Percentiles rank a stretch among this genome's conserved stretches.
Evolutionary conservation across 2,888 invertebrate species (phyloP).

Genomic region (Cataglyphis albicans): DNA sequence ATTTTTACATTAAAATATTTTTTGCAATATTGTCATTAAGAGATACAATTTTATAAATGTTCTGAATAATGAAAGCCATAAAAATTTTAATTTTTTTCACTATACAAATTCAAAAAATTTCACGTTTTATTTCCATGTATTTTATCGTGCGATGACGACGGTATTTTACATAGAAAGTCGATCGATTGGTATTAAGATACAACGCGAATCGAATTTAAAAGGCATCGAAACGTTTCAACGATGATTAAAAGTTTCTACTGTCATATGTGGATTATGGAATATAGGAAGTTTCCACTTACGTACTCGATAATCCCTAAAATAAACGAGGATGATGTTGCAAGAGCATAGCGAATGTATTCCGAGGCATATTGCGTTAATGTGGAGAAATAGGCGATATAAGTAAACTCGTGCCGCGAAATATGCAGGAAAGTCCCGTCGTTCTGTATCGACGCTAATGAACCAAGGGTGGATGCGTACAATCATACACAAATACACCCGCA

Average conservation of each 20-base stretch:
- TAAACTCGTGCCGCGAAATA: conserved; percentile 25
- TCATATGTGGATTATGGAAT: conserved; percentile 76
- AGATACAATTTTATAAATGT: background rate
- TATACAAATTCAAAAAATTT: background rate
- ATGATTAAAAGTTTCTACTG: conserved; percentile 77
- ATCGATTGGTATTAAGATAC: conserved; percentile 27
- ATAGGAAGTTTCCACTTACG: conserved; percentile 30
- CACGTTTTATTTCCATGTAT: background rate
- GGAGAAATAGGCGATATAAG: conserved; percentile 50
- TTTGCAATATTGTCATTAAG: background rate
- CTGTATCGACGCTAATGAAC: conserved; percentile 37
- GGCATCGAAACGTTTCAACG: conserved; percentile 80
- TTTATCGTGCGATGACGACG: conserved; percentile 34
- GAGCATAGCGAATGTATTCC: conserved; percentile 74
- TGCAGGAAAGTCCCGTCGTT: conserved; percentile 6
- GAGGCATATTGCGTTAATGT: conserved; percentile 72
- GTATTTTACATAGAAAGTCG: conserved; percentile 21
- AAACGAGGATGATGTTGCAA: conserved; percentile 73
- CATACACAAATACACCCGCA: background rate
- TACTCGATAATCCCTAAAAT: conserved; percentile 36
- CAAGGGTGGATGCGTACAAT: conserved; percentile 44
- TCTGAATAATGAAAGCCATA: background rate
- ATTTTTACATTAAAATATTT: background rate
- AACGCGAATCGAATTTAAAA: background rate
- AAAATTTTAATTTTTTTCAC: conserved; percentile 7